Evolutionary conservation across 2,888 invertebrate genomes (phyloP).

Genomic region (Seira sanloemensis): DNA sequence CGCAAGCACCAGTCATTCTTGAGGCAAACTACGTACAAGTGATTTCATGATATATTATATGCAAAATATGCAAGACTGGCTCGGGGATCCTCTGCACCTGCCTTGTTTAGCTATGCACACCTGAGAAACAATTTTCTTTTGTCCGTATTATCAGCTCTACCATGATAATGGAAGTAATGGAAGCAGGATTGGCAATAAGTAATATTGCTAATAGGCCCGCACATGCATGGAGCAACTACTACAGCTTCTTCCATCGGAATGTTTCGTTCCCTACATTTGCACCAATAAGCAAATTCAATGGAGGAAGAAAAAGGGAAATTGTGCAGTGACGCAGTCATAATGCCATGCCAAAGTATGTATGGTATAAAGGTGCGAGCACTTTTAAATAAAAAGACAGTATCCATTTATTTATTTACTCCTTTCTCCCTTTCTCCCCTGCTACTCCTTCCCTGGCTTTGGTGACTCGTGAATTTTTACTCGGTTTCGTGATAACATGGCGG

Average conservation of each 20-base stretch:
- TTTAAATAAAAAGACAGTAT: conserved; percentile 1
- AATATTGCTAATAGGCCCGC: no score
- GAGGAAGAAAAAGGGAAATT: not conserved
- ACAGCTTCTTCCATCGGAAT: not conserved
- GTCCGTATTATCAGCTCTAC: no score
- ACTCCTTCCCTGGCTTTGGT: no score
- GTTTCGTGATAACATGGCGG: not conserved
- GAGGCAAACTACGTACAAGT: no score
- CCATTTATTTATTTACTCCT: conserved; percentile 12
- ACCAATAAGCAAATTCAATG: not conserved
- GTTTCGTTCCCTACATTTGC: not conserved
- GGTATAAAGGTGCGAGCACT: not conserved
- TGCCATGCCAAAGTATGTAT: not conserved
- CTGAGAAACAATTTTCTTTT: no score
- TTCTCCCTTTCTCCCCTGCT: not conserved
- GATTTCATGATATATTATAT: no score
- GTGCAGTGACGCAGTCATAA: not conserved
- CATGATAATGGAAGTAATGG: no score
- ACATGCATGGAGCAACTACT: not conserved
- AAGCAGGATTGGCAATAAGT: no score
- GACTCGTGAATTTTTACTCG: conserved; percentile 7
- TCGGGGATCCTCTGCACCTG: no score
- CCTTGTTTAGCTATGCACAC: no score
- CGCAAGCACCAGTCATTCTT: no score
- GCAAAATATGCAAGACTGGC: no score